Evolutionary conservation across 2,888 invertebrate genomes (phyloP), one percentile per base, ranked within the genome.

Genomic region (Melieria crassipennis): DNA sequence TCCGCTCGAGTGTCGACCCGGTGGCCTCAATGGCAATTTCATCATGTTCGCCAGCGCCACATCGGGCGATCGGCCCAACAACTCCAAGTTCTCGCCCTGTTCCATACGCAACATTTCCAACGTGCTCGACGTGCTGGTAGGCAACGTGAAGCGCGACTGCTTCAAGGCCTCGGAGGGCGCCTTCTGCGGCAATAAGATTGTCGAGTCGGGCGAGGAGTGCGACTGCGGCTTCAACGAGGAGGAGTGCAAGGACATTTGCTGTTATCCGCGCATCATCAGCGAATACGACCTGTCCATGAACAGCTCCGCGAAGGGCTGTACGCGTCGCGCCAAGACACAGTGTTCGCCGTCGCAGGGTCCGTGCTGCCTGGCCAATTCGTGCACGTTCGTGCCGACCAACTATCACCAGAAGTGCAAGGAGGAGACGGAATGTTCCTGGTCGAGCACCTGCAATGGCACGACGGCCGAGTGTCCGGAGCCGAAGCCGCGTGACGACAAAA

Each of bases 11-110:
- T 96, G 95, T 86, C 91, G 96, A 74, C 96, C 98, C 1, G 97
- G 97, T 72, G 95, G 97, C 7, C 89, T 93, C 50, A 92, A 91
- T 76, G 99, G 99, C 70, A 99, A 99, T 90, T 99, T 91, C 88
- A 99, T 99, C 82, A 99, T 99, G 99, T 99, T 98, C 87, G 97
- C 98, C 13, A 98, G 98, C 65, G 99, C 99, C 7, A 99, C 99
- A 0, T 97, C 97, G 75, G 99, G 99, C 65, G 98, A 99, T 88
- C 91, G 97, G 69, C 94, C 95, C 9, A 99, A 99, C 89, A 99
- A 99, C 88, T 97, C 97, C 81, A 94, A 96, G 84, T 99, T 99
- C 89, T 97, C 97, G 0, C 90, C 92, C 30, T 99, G 99, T 88
- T 97, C 97, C 80, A 91, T 96, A 75, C 93, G 95, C 74, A 99